These are phyloP conservation scores for Cryptus armator DNA, from an alignment of 2,888 invertebrate species.

Conservation along the genomic window DNA sequence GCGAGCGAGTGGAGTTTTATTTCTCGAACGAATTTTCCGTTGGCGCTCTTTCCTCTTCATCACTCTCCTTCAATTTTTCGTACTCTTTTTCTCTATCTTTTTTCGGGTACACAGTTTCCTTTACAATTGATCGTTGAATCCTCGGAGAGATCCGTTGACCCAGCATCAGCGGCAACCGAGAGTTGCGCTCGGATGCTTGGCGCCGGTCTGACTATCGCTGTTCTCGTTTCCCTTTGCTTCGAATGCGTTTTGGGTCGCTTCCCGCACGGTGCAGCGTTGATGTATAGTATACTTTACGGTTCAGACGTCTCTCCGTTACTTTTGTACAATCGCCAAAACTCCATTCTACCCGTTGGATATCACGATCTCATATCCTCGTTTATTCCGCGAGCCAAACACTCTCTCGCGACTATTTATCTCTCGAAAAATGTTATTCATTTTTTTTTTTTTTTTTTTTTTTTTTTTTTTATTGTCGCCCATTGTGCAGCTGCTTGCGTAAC, in stretches of 20 bases:
- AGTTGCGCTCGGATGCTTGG: slow-evolving; percentile 50
- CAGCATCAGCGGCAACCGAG: slow-evolving; percentile 22
- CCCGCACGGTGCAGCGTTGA: slow-evolving; percentile 54
- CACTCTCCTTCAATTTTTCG: not conserved
- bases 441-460: not conserved
- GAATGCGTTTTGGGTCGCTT: slow-evolving; percentile 69
- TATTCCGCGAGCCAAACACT: slow-evolving; percentile 54
- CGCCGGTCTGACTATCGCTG: slow-evolving; percentile 67
- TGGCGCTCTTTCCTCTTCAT: not conserved
- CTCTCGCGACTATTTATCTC: slow-evolving; percentile 43
- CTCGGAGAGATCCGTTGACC: slow-evolving; percentile 52
- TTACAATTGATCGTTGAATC: slow-evolving; percentile 59
- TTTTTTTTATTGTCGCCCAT: not conserved
- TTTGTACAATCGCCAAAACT: slow-evolving; percentile 57
- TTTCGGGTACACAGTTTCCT: slow-evolving; percentile 35
- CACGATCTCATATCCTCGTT: slow-evolving; percentile 5
- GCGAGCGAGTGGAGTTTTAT: slow-evolving; percentile 36
- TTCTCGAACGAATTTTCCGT: slow-evolving; percentile 42
- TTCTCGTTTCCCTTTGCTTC: slow-evolving; percentile 61
- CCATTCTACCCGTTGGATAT: slow-evolving; percentile 3
- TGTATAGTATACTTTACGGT: slow-evolving; percentile 57
- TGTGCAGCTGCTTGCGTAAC: not conserved
- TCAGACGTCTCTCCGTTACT: slow-evolving; percentile 48
- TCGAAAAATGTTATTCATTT: slow-evolving; percentile 48
- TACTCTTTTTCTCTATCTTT: not conserved